Conservation (phyloP, 2,797 vertebrate species). For the Onychomys leucogaster region DNA sequence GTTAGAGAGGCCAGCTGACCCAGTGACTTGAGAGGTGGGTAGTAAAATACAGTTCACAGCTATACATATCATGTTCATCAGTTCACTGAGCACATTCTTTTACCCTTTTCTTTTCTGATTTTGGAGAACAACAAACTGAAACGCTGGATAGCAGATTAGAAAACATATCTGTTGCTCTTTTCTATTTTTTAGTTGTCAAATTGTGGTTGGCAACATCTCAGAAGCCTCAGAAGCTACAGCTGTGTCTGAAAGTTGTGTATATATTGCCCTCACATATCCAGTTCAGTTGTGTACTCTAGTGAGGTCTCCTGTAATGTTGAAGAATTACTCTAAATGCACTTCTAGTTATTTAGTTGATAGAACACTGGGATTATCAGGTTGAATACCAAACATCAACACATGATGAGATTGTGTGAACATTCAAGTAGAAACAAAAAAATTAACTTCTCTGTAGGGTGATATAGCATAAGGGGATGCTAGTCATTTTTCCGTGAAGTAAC, state of each 20-base stretch:
- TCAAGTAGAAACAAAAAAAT: background rate
- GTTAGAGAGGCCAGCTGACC: background rate
- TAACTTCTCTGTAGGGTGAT: background rate
- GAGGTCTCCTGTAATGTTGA: background rate
- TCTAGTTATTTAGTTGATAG: constrained; percentile 5
- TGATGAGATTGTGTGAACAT: background rate
- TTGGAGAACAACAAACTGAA: constrained; percentile 11
- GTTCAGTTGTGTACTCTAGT: background rate
- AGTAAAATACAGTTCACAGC: background rate
- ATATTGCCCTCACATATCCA: background rate
- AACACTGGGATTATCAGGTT: background rate
- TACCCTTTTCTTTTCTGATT: background rate
- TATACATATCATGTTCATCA: background rate
- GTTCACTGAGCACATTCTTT: background rate
- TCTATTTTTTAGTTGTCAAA: background rate
- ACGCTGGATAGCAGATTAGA: constrained; percentile 43
- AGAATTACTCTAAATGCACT: background rate
- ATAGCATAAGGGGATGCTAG: background rate
- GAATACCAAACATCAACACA: background rate
- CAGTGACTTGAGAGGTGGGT: background rate
- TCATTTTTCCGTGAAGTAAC: background rate
- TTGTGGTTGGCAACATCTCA: background rate
- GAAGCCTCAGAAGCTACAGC: background rate
- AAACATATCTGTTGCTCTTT: background rate
- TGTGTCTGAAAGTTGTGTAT: background rate